Evolutionary conservation across 1,140 invertebrate species (phyloP), one percentile per base, ranked within the genome.

Genomic region (Aphis craccivora): DNA sequence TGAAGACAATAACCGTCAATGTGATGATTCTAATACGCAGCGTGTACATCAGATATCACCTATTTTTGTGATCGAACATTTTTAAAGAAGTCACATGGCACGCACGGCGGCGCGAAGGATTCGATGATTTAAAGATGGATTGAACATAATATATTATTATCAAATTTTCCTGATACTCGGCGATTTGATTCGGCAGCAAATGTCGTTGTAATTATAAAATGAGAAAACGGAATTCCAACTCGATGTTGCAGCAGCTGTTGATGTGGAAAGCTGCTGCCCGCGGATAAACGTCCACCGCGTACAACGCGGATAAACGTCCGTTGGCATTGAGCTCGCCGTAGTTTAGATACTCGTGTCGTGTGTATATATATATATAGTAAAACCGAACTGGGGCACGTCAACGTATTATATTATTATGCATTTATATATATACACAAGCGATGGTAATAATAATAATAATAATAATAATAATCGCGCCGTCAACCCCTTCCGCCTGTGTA

Each of bases 391-490:
- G 76, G 91, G 76, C 91, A 93, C 76, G 91, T 93, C 91, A 84
- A 93, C 48, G 45, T 76, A 76, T 76, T 76, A 76, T 76, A 76
- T 76, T 76, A 76, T 76, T 76, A 76, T 76, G 30, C 30, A 76
- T 76, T n/a, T 35, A 76, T 76, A 76, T n/a, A n/a, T 76, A 67
- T 60, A 60, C 30, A 48, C 14, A 53, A 23, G n/a, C 30, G 81
- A 18, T 22, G 51, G 40, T 37, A n/a, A 40, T 20, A 84, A 40
- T 51, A 51, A 84, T 84, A 92, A 40, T 51, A 51, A 84, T 84
- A 92, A 91, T 91, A 91, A 84, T 93, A 86, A 93, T 93, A 86
- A 84, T 93, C 81, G 51, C 91, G 76, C 81, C 51, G 90, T 30
- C 87, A 89, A 89, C 87, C 87, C 87, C 45, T 35, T 53, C 40